A percentile compares a stretch with the other conserved stretches of the same genome.
Evolutionary conservation across 92 coral and sea anemone genomes (phyloP).

Genomic region (Umimayanthus kanabou): DNA sequence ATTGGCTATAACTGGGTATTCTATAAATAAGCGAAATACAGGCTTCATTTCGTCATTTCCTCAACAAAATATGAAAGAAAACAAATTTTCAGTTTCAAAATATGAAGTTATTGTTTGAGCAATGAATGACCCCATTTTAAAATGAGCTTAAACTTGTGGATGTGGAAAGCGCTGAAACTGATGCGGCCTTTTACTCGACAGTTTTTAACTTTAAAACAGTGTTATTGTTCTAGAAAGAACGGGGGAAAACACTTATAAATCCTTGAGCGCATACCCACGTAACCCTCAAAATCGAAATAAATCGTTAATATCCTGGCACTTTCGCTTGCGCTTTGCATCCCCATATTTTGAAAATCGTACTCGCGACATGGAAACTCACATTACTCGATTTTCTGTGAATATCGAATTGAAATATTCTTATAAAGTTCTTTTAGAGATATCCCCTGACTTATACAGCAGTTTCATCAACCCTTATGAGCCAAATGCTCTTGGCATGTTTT

Average conservation of each 20-base stretch:
- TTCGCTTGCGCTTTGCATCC: too few relatives aligned
- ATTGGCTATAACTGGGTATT: background rate
- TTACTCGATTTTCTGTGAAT: background rate
- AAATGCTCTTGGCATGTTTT: background rate
- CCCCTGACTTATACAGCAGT: background rate
- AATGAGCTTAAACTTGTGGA: too few relatives aligned
- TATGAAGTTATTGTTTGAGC: background rate
- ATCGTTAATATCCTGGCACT: too few relatives aligned
- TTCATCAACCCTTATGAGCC: background rate
- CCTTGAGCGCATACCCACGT: background rate
- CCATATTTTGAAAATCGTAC: too few relatives aligned
- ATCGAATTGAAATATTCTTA: background rate
- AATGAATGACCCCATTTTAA: background rate
- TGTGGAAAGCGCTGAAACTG: background rate
- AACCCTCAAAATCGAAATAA: background rate
- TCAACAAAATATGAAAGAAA: too few relatives aligned
- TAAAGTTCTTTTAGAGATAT: background rate
- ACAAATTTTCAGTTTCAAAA: background rate
- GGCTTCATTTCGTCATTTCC: background rate
- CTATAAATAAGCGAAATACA: too few relatives aligned
- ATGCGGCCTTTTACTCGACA: background rate
- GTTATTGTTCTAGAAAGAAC: background rate
- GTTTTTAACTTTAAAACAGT: too few relatives aligned
- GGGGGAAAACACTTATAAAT: background rate
- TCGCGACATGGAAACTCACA: background rate